A percentile compares a stretch with the other conserved stretches of the same genome.
Evolutionary conservation across 1,140 invertebrate species (phyloP).

Genomic region (Papilio dardanus): DNA sequence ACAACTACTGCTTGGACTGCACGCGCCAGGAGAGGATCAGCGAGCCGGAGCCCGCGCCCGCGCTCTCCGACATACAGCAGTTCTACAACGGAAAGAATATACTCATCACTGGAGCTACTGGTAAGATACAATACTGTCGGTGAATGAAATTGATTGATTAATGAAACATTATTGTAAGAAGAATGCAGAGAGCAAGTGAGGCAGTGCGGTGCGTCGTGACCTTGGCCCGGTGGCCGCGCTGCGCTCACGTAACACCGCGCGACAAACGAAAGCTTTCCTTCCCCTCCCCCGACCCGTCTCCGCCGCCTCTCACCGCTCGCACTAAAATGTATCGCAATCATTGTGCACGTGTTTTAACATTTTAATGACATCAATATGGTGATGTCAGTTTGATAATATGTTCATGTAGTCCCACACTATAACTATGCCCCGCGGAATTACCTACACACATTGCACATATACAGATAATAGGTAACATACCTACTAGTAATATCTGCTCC

Average conservation of each 20-base stretch:
- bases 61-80: slow-evolving; percentile 57
- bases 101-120: slow-evolving; percentile 70
- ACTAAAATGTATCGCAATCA: not conserved
- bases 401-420: too few relatives aligned
- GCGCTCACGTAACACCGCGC: not conserved
- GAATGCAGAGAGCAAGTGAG: not conserved
- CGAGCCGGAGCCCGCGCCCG: not conserved
- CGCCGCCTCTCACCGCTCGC: not conserved
- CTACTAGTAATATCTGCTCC: too few relatives aligned
- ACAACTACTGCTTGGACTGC: slow-evolving; percentile 41
- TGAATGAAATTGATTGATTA: not conserved
- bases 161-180: not conserved
- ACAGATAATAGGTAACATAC: too few relatives aligned
- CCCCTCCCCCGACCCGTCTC: not conserved
- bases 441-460: too few relatives aligned
- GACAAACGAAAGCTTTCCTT: slow-evolving; percentile 7
- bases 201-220: not conserved
- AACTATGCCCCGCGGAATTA: too few relatives aligned
- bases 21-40: slow-evolving; percentile 40
- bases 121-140: slow-evolving; percentile 45
- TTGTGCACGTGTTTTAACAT: slow-evolving; percentile 26
- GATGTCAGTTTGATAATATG: not conserved
- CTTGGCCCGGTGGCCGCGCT: not conserved
- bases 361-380: not conserved
- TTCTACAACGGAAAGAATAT: slow-evolving; percentile 71